phyloP scores from a whole-genome alignment of 2,797 vertebrate genomes.

The Halcyon badia region DNA sequence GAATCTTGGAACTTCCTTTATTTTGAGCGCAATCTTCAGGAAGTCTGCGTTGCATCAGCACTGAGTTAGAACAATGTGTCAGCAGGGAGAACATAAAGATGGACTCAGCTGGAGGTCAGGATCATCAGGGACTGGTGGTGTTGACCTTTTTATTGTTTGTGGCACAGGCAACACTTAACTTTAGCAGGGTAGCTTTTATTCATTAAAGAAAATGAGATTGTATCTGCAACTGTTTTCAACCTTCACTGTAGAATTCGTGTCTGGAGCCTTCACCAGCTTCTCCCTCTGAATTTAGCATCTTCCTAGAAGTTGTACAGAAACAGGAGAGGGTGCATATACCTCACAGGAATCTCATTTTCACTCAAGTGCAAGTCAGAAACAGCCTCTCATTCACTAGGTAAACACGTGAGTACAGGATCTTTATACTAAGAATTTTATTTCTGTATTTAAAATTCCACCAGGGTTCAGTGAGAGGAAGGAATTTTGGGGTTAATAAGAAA shows the following conservation, averaged over 20 bases:
- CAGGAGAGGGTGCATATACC: not conserved
- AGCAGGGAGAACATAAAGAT: not conserved
- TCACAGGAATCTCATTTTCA: not conserved
- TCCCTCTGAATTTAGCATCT: not conserved
- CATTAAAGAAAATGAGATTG: not conserved
- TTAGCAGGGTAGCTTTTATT: not conserved
- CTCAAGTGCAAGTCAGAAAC: not conserved
- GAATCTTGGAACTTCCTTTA: not conserved
- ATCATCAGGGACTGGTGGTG: fast-evolving
- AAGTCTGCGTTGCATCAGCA: not conserved
- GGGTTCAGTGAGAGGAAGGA: constrained; percentile 15
- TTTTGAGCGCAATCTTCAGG: not conserved
- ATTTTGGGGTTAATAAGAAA: constrained; percentile 63
- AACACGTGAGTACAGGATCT: not conserved
- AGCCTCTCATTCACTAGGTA: not conserved
- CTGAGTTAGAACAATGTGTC: fast-evolving
- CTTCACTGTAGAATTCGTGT: not conserved
- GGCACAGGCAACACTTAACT: not conserved
- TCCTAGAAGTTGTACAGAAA: not conserved
- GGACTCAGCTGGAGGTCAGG: not conserved
- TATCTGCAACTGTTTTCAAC: not conserved
- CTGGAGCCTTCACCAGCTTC: not conserved
- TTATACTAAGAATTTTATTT: not conserved
- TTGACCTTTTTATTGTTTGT: not conserved
- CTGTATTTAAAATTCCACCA: constrained; percentile 29